Evolutionary conservation across 2,888 invertebrate species (phyloP).

Genomic region (Dendrolimus houi): DNA sequence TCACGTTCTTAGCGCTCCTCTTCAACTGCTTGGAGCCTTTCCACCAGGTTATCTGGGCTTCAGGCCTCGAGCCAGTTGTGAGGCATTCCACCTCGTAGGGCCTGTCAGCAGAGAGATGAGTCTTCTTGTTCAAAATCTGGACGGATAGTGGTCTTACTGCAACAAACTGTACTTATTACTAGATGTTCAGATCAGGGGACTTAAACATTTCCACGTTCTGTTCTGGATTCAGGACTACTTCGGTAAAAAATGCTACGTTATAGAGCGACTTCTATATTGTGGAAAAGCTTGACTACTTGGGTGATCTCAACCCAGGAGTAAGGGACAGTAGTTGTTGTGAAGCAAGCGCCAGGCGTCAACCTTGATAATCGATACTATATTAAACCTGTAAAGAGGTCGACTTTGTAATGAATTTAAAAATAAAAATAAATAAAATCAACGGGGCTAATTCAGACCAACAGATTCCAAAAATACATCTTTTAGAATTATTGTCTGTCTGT

Average conservation of each 20-base stretch:
- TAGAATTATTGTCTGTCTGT: too few relatives aligned
- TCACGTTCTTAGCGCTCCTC: conserved; percentile 85
- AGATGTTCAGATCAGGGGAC: not conserved
- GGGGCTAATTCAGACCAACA: too few relatives aligned
- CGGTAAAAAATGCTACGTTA: not conserved
- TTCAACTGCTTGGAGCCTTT: conserved; percentile 85
- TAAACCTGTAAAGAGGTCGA: too few relatives aligned
- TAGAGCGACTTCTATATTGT: too few relatives aligned
- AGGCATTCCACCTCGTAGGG: conserved; percentile 90
- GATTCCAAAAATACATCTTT: too few relatives aligned
- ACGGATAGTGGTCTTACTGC: conserved; percentile 90
- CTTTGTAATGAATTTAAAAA: too few relatives aligned
- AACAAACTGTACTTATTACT: conserved; percentile 40
- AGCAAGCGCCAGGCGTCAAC: too few relatives aligned
- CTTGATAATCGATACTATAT: too few relatives aligned
- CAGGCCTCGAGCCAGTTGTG: conserved; percentile 88
- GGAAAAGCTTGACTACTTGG: too few relatives aligned
- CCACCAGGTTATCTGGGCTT: conserved; percentile 92
- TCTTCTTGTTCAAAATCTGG: conserved; percentile 86
- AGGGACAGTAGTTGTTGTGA: too few relatives aligned
- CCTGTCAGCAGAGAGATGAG: conserved; percentile 87
- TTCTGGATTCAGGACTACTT: not conserved
- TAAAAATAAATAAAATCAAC: too few relatives aligned
- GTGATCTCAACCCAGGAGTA: too few relatives aligned
- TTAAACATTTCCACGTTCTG: not conserved